phyloP scores from a whole-genome alignment of 2,113 vertebrate species.

The Colossoma macropomum region DNA sequence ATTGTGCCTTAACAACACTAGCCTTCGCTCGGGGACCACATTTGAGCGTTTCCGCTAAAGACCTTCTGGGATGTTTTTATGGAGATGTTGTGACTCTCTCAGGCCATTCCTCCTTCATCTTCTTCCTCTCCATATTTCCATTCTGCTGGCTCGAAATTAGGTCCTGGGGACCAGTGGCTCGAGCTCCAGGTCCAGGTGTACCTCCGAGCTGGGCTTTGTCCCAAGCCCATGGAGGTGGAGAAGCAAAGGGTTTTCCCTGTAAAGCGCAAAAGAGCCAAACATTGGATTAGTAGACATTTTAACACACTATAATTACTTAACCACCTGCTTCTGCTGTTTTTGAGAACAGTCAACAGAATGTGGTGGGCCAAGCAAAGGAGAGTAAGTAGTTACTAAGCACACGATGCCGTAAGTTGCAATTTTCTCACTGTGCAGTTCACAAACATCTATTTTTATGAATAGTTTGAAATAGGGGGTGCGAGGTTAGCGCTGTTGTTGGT shows the following conservation, averaged over 20 bases:
- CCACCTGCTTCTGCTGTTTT: constrained; percentile 2
- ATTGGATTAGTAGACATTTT: constrained; percentile 13
- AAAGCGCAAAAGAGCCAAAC: constrained; percentile 7
- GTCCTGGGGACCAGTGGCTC: not conserved
- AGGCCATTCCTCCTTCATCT: not conserved
- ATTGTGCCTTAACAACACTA: not conserved
- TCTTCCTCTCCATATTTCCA: constrained; percentile 17
- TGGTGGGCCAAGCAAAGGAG: not conserved
- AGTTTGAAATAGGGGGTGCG: not conserved
- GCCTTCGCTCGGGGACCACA: not conserved
- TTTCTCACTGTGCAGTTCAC: not conserved
- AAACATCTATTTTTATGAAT: not conserved
- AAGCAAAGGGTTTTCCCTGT: constrained; percentile 2
- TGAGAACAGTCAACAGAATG: not conserved
- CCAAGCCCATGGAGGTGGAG: not conserved
- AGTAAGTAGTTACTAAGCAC: not conserved
- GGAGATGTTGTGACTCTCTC: not conserved
- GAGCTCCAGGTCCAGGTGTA: not conserved
- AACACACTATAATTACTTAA: constrained; percentile 27
- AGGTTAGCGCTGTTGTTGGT: not conserved
- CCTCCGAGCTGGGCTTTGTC: not conserved
- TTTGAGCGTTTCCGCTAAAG: constrained; percentile 16
- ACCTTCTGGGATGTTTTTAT: constrained; percentile 57
- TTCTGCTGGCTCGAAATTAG: not conserved
- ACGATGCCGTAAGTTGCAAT: not conserved